Evolutionary conservation across 2,888 invertebrate genomes (phyloP).

Genomic region (Carterocephalus palaemon): DNA sequence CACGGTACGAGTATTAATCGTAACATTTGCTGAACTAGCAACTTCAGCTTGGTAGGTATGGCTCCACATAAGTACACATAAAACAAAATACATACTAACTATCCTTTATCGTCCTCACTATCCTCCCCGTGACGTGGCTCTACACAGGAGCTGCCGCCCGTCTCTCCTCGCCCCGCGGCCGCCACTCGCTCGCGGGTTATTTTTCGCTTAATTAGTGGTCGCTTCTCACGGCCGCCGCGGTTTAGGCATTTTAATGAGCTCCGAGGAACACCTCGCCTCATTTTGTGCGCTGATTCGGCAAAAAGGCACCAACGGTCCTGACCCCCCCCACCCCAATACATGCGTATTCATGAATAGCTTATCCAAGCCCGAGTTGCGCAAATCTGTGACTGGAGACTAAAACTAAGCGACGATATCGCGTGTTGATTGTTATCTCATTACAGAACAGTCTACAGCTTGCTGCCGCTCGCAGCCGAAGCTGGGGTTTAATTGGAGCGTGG

Average conservation of each 20-base stretch:
- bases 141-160: too few species aligned
- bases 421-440: slow-evolving; percentile 13
- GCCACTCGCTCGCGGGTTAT: slow-evolving; percentile 9
- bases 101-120: too few species aligned
- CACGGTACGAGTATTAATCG: too few species aligned
- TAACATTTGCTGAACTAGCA: too few species aligned
- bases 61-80: too few species aligned
- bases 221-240: slow-evolving; percentile 56
- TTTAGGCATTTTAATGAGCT: slow-evolving; percentile 71
- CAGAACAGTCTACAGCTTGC: slow-evolving; percentile 10
- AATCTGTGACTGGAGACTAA: not conserved
- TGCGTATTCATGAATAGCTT: not conserved
- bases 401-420: not conserved
- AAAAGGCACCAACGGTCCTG: slow-evolving; percentile 17
- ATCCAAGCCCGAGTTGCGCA: not conserved
- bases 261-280: slow-evolving; percentile 27
- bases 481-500: slow-evolving; percentile 3
- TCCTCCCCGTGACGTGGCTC: too few species aligned
- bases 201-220: slow-evolving; percentile 51
- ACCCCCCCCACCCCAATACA: not conserved
- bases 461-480: not conserved
- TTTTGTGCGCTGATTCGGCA: slow-evolving; percentile 20
- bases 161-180: too few species aligned
- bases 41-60: too few species aligned
- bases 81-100: too few species aligned